Base-by-base conservation (phyloP, 92 coral and sea anemone genomes). In the Zoanthus sansibaricus region DNA sequence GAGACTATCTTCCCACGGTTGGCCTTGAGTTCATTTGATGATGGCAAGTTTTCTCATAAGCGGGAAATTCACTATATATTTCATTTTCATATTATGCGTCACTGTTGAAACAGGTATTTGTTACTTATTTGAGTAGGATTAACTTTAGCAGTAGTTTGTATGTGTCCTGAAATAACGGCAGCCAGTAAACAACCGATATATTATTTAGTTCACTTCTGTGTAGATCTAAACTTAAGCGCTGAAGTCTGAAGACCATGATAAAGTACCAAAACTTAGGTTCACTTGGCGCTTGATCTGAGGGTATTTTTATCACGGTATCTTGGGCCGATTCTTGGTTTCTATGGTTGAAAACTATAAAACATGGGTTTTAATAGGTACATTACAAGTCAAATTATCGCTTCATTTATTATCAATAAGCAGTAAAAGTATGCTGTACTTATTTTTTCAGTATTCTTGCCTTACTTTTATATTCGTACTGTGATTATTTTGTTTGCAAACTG, bases 91-190 rank as follows among this genome's bases (percentile, higher is more conserved):
- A 9, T 44, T 80, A 42, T 80, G 7, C 54, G 20, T 20, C 25
- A 21, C 59, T 56, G 15, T 80, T 20, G 46, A 52, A 80, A 64
- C 85, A 80, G 85, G 85, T 80, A 67, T 18, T 73, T 8, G 15
- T 62, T 16, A 21, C 18, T 37, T 56, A 21, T 49, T 76, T 49
- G 10, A 9, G 58, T 13, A 8, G 9, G 17, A 4, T 67, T 52
- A 31, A 8, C 25, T 12, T 45, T 64, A 80, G 44, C 47, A 59
- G 20, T 25, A 37, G 64, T 66, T 49, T 80, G 15, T 67, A 10
- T 47, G 70, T 71, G 52, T 46, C 30, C 17, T 30, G 5, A 3
- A 30, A 9, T 30, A 16, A 69, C 74, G 31, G 13, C 10, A 20
- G 4, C 4, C 42, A 37, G 42, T 16, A 58, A 12, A 58, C n/a